These are phyloP conservation scores for Stenodera caucasica DNA, from an alignment of 2,888 invertebrate species.

Conservation along the genomic window DNA sequence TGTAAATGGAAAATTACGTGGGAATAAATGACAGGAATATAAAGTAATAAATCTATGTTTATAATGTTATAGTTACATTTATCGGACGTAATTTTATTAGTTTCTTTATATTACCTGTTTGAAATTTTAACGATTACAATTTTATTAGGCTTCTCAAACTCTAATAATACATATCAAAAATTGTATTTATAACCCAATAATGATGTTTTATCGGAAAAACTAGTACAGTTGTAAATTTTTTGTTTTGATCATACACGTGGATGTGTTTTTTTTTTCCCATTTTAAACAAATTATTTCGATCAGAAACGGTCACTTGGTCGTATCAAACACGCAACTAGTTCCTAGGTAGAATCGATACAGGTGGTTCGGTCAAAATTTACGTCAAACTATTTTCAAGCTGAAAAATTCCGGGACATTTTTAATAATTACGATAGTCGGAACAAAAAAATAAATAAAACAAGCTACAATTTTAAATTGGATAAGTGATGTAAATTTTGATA, in stretches of 20 bases:
- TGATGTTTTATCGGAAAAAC: no score
- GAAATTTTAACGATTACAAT: not conserved
- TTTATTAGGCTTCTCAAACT: not conserved
- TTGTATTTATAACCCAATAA: no score
- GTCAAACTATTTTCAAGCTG: slow-evolving; percentile 5
- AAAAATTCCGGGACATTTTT: not conserved
- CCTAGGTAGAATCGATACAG: slow-evolving; percentile 7
- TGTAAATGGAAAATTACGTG: slow-evolving; percentile 10
- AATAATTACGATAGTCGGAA: no score
- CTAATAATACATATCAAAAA: not conserved
- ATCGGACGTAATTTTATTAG: not conserved
- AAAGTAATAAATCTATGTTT: not conserved
- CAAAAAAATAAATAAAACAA: not conserved
- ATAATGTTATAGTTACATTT: not conserved
- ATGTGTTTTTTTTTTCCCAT: not conserved
- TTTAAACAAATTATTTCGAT: not conserved
- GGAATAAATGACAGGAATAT: not conserved
- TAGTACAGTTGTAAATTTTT: no score
- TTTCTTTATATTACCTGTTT: not conserved
- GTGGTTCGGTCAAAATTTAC: slow-evolving; percentile 5
- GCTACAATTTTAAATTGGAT: not conserved
- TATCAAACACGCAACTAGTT: slow-evolving; percentile 5
- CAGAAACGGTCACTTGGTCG: not conserved
- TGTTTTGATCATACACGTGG: not conserved
- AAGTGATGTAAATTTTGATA: not conserved